Evolutionary conservation across 2,797 vertebrate species (phyloP).

Genomic region (Emydoidea blandingii): DNA sequence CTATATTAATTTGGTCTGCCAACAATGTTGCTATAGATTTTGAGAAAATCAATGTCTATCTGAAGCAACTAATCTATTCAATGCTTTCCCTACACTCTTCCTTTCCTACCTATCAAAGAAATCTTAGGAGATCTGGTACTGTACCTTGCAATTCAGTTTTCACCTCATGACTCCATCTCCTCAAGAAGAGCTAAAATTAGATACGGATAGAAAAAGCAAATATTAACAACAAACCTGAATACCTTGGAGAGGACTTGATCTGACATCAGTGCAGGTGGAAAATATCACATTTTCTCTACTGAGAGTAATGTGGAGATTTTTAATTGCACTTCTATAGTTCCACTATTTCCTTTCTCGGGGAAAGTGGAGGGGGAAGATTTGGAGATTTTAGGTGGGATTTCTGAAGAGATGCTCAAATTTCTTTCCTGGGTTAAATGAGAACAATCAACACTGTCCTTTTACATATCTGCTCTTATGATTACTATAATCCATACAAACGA

Average conservation of each 20-base stretch:
- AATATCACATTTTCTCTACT: not conserved
- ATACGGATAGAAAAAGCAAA: not conserved
- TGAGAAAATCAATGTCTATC: not conserved
- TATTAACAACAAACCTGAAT: not conserved
- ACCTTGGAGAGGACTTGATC: not conserved
- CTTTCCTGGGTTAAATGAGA: not conserved
- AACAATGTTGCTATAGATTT: not conserved
- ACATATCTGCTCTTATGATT: not conserved
- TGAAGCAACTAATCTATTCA: not conserved
- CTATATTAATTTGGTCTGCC: not conserved
- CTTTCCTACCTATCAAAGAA: not conserved
- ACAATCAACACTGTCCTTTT: not conserved
- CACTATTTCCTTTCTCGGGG: not conserved
- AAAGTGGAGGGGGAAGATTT: not conserved
- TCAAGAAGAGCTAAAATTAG: not conserved
- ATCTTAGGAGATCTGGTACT: not conserved
- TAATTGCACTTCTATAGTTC: not conserved
- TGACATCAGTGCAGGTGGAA: too few relatives aligned
- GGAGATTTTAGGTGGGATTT: not conserved
- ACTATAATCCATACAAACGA: not conserved
- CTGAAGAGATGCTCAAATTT: not conserved
- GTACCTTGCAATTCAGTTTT: not conserved
- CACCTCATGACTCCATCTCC: not conserved
- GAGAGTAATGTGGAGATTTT: not conserved
- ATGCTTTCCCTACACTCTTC: not conserved